phyloP scores from a whole-genome alignment of 1,140 invertebrate genomes.

The Cydia splendana region DNA sequence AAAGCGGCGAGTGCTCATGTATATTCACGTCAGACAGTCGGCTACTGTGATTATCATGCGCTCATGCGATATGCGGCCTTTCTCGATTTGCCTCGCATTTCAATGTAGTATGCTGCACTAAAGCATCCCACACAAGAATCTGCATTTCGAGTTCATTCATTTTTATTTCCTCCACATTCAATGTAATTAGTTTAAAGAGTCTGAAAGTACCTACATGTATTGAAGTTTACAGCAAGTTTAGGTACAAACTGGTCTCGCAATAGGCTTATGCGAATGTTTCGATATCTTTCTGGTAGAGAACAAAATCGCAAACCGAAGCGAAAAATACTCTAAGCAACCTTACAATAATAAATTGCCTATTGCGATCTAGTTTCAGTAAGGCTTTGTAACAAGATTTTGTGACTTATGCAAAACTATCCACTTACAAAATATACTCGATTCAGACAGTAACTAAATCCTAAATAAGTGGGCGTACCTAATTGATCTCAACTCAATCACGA shows the following conservation, averaged over 20 bases:
- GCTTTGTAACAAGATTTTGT: neutral
- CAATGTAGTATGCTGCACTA: neutral
- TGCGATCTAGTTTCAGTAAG: constrained; percentile 6
- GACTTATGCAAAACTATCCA: neutral
- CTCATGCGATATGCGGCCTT: neutral
- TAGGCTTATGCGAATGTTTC: neutral
- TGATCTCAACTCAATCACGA: too few relatives aligned
- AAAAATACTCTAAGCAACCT: neutral
- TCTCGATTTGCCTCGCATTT: neutral
- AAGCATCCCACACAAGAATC: neutral
- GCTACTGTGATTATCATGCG: constrained; percentile 13
- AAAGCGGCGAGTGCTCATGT: neutral
- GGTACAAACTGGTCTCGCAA: neutral
- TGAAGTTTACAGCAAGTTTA: neutral
- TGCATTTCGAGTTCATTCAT: neutral
- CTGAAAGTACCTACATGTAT: neutral
- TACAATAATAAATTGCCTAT: neutral
- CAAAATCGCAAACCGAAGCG: neutral
- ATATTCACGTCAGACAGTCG: neutral
- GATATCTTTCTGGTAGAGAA: neutral
- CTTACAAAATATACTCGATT: neutral
- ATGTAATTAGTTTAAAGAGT: too few relatives aligned
- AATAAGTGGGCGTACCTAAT: too few relatives aligned
- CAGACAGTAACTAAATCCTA: neutral
- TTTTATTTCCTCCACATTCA: neutral